Conservation (phyloP, 2,888 invertebrate genomes). For the Blera fallax region DNA sequence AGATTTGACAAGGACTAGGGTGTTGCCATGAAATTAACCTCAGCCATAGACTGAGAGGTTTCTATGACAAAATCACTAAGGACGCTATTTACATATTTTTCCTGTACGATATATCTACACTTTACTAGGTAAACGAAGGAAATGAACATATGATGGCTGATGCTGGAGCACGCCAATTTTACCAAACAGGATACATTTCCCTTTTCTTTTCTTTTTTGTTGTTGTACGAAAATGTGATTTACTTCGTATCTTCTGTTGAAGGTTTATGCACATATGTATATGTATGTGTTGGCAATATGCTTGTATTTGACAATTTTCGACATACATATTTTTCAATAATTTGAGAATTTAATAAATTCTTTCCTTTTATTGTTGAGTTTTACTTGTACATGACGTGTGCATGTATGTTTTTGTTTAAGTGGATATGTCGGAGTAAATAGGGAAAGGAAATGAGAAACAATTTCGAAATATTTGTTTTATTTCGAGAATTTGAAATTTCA, state of each 20-base stretch:
- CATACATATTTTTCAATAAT: background rate
- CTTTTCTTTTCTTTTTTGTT: too few relatives aligned
- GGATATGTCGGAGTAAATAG: background rate
- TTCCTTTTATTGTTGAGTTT: background rate
- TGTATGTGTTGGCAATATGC: background rate
- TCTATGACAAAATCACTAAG: conserved; percentile 70
- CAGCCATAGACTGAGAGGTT: conserved; percentile 54
- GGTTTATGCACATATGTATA: background rate
- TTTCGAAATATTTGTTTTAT: background rate
- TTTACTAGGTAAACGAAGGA: conserved; percentile 1
- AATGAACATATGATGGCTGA: conserved; percentile 5
- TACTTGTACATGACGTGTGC: background rate
- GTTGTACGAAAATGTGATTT: background rate
- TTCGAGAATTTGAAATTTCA: background rate
- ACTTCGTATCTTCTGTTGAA: background rate
- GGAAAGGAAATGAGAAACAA: background rate
- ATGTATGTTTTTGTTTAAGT: background rate
- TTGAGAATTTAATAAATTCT: conserved; percentile 2
- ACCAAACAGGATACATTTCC: background rate
- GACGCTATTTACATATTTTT: conserved; percentile 55
- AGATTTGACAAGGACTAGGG: conserved; percentile 74
- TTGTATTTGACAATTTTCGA: background rate
- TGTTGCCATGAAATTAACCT: conserved; percentile 81
- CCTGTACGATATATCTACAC: background rate
- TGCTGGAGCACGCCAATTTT: conserved; percentile 1